Percentiles rank a stretch among this genome's conserved stretches.
Conservation (phyloP, 2,113 vertebrate species). For the Poicephalus gulielmi region DNA sequence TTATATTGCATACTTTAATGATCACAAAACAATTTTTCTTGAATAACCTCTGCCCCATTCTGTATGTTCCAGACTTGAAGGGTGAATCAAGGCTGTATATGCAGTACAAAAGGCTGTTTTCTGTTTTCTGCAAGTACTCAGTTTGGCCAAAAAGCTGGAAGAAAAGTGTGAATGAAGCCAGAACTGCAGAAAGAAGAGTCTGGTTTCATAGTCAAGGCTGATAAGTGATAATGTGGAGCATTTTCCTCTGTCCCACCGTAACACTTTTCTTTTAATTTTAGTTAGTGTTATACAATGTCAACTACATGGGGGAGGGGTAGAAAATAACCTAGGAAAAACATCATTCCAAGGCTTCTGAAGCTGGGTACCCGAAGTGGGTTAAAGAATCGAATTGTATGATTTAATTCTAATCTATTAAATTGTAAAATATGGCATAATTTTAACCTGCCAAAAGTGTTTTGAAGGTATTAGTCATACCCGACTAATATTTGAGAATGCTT, state of each 20-base stretch:
- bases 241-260: background rate
- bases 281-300: background rate
- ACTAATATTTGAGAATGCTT: background rate
- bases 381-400: background rate
- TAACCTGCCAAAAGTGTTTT: background rate
- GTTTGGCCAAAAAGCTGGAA: background rate
- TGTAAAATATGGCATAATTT: background rate
- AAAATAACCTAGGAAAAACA: background rate
- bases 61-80: background rate
- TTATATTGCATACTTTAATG: conserved; percentile 57
- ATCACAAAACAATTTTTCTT: conserved; percentile 47
- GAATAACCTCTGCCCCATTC: conserved; percentile 20
- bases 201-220: background rate
- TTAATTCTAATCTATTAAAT: background rate
- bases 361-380: background rate
- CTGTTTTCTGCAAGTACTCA: background rate
- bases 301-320: no score
- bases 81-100: background rate
- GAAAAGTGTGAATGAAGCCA: background rate
- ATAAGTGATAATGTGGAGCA: background rate
- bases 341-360: background rate
- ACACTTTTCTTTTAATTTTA: background rate
- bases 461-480: background rate
- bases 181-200: background rate
- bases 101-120: background rate